These are phyloP conservation scores for Drosophila fungiperda DNA, from an alignment of 2,888 invertebrate species.

Conservation along the genomic window DNA sequence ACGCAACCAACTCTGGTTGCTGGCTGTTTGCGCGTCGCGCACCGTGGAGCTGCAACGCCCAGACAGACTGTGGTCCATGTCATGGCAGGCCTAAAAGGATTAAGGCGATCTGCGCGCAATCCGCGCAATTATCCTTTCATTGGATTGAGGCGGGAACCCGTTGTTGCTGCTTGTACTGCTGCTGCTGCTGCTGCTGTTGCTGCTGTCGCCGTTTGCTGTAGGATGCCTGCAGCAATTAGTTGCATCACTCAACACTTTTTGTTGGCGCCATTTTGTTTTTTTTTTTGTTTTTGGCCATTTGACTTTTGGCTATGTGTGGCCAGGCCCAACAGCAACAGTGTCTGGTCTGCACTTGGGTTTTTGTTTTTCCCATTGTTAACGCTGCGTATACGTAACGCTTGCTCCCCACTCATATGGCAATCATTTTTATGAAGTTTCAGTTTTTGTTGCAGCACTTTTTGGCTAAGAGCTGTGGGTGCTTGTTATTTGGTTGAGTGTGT, in stretches of 20 bases:
- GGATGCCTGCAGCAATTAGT: constrained; percentile 75
- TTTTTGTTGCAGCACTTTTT: constrained; percentile 27
- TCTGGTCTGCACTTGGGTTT: constrained; percentile 30
- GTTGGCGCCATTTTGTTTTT: constrained; percentile 3
- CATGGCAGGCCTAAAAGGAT: constrained; percentile 75
- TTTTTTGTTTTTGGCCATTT: constrained; percentile 65
- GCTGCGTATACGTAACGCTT: constrained; percentile 73
- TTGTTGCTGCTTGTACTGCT: neutral
- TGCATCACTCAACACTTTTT: constrained; percentile 76
- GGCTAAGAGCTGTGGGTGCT: constrained; percentile 1
- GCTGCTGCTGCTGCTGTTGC: constrained; percentile 14
- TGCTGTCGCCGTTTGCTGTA: constrained; percentile 22
- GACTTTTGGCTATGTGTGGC: constrained; percentile 72
- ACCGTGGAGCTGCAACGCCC: constrained; percentile 39
- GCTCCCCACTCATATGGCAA: constrained; percentile 61
- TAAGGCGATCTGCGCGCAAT: constrained; percentile 82
- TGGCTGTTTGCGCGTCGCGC: constrained; percentile 48
- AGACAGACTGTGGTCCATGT: constrained; percentile 34
- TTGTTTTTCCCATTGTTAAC: constrained; percentile 61
- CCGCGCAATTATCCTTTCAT: constrained; percentile 81
- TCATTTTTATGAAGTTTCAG: constrained; percentile 65
- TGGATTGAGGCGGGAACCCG: constrained; percentile 44
- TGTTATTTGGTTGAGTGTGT: neutral
- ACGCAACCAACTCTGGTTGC: constrained; percentile 20
- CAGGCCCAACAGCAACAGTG: constrained; percentile 2